Evolutionary conservation across 2,888 invertebrate genomes (phyloP).

Genomic region (Athalia circularis): DNA sequence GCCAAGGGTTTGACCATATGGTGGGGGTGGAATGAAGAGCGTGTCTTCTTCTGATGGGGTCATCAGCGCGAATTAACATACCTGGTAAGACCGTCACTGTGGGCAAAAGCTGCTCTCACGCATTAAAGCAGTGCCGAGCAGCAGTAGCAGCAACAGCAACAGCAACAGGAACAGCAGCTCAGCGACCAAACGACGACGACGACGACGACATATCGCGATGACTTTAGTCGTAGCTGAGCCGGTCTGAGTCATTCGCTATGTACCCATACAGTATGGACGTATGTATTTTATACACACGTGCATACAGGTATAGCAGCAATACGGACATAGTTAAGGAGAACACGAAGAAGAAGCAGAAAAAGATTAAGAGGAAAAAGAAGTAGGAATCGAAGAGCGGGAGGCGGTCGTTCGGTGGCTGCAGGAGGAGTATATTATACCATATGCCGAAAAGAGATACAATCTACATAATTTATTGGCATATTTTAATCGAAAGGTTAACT

Average conservation of each 20-base stretch:
- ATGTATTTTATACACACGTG: neutral
- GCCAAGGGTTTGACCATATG: neutral
- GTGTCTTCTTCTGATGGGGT: slow-evolving; percentile 34
- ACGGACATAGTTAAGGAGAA: no score
- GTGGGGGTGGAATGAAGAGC: slow-evolving; percentile 9
- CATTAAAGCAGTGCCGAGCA: neutral
- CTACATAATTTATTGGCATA: slow-evolving; percentile 45
- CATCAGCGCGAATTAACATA: slow-evolving; percentile 71
- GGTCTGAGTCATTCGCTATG: neutral
- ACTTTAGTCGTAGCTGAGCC: slow-evolving; percentile 16
- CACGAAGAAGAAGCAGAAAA: no score
- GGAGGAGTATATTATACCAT: neutral
- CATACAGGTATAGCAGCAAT: no score
- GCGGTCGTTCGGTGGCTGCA: slow-evolving; percentile 9
- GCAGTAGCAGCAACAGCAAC: slow-evolving; percentile 31
- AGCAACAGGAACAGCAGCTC: no score
- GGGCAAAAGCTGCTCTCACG: slow-evolving; percentile 47
- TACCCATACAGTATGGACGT: neutral
- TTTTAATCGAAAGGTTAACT: slow-evolving; percentile 43
- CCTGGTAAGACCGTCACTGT: slow-evolving; percentile 65
- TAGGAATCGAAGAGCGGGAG: neutral
- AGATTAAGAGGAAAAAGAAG: no score
- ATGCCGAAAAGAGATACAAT: slow-evolving; percentile 40
- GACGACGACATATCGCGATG: slow-evolving; percentile 20
- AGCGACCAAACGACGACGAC: neutral